Evolutionary conservation across 2,888 invertebrate genomes (phyloP), one percentile per base, ranked within the genome.

Genomic region (Folsomia candida): DNA sequence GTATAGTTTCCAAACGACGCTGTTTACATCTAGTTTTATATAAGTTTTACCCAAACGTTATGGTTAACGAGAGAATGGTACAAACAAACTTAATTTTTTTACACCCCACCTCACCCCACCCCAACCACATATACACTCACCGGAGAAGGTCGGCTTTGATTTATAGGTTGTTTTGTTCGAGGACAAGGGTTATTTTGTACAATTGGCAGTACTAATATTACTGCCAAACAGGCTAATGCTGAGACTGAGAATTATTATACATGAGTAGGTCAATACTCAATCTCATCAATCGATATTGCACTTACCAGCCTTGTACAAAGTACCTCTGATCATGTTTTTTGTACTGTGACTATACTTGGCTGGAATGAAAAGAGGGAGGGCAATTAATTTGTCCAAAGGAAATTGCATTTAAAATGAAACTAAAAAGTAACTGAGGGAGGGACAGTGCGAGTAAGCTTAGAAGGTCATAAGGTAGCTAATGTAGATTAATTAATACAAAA

Each of bases 61-160:
- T n/a, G n/a, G n/a, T n/a, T n/a, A n/a, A n/a, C n/a, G 37, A 14
- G 14, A 37, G 37, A 9, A 37, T 37, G 37, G 37, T 37, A 37
- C 37, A 37, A n/a, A n/a, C n/a, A n/a, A 37, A 37, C 37, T 37
- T 14, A 37, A 37, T 37, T 37, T n/a, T n/a, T n/a, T n/a, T 37
- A 37, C 14, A 37, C 37, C 37, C 37, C 37, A 37, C 37, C 37
- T 37, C 25, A 59, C 59, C 67, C 57, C 54, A 58, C 58, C 57
- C 37, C 4, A 37, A 37, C 37, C 27, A 66, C 67, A 67, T 25
- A 60, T n/a, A n/a, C n/a, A 59, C 27, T 47, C 60, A 47, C 67
- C 47, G 60, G 67, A 67, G 51, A 67, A 67, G 67, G 67, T 67
- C 60, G 67, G 67, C 60, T 60, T 59, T 67, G 29, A 47, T 47